These are phyloP conservation scores for Xiphorhynchus elegans DNA, from an alignment of 2,113 vertebrate genomes.

Conservation along the genomic window DNA sequence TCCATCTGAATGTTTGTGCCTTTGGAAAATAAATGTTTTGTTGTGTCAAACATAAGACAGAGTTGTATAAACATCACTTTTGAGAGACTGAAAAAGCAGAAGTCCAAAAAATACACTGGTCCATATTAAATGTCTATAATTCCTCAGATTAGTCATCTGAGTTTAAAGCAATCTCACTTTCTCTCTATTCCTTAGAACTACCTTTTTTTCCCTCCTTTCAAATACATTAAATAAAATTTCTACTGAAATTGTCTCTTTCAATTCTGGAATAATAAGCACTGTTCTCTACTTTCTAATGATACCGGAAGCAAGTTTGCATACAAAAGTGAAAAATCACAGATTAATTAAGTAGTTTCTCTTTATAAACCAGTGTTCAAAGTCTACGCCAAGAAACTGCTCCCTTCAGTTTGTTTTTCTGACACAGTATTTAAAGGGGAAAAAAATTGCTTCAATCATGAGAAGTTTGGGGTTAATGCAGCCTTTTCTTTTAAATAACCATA, in stretches of 20 bases:
- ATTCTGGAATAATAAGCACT: background rate
- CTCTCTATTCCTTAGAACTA: background rate
- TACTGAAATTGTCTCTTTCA: background rate
- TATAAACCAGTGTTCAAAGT: background rate
- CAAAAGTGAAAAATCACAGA: background rate
- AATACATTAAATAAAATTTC: background rate
- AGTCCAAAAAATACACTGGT: background rate
- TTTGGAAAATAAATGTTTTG: background rate
- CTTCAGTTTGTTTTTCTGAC: background rate
- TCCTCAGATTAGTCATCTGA: background rate
- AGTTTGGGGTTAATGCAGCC: background rate
- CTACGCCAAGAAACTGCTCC: background rate
- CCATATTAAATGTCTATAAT: background rate
- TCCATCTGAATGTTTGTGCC: background rate
- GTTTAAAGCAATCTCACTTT: background rate
- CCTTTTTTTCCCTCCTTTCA: background rate
- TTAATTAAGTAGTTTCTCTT: background rate
- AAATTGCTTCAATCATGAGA: background rate
- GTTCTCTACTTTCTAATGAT: background rate
- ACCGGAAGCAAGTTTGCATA: background rate
- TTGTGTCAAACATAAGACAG: background rate
- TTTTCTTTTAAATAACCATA: background rate
- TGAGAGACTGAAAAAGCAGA: background rate
- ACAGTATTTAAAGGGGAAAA: background rate
- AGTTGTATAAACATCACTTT: background rate